Percentiles rank a stretch among this genome's conserved stretches.
Evolutionary conservation across 2,888 invertebrate species (phyloP).

Genomic region (Poecilobothrus nobilitatus): DNA sequence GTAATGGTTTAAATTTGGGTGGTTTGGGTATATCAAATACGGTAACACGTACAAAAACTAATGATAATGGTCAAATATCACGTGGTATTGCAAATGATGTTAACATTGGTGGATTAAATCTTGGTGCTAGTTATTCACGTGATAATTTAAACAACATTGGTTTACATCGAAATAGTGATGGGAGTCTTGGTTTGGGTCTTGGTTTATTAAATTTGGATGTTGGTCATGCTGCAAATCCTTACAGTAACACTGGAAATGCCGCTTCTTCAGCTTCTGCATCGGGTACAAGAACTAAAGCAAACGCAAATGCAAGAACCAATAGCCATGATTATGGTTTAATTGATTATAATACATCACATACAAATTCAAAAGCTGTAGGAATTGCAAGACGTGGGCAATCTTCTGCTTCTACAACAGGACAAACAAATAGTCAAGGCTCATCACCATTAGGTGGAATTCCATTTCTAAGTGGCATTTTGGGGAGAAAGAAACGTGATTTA

Average conservation of each 20-base stretch:
- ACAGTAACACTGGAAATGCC: slow-evolving; percentile 32
- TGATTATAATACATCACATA: not conserved
- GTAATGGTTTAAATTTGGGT: slow-evolving; percentile 33
- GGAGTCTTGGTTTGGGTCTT: slow-evolving; percentile 33
- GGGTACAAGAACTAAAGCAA: slow-evolving; percentile 29
- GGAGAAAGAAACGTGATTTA: slow-evolving; percentile 8
- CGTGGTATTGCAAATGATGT: slow-evolving; percentile 30
- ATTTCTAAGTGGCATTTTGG: not conserved
- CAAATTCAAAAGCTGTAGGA: not conserved
- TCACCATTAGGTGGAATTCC: not conserved
- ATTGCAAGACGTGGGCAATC: not conserved
- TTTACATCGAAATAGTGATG: slow-evolving; percentile 31
- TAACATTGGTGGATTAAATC: slow-evolving; percentile 33
- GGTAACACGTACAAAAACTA: slow-evolving; percentile 30
- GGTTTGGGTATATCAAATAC: slow-evolving; percentile 37
- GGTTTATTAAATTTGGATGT: slow-evolving; percentile 35
- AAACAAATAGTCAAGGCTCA: not conserved
- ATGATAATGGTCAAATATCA: slow-evolving; percentile 32
- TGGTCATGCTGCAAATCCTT: slow-evolving; percentile 26
- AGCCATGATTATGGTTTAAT: not conserved
- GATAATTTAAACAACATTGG: slow-evolving; percentile 35
- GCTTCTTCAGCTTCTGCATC: slow-evolving; percentile 28
- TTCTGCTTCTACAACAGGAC: not conserved
- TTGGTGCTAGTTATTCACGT: slow-evolving; percentile 36
- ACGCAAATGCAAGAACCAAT: slow-evolving; percentile 13